These are phyloP conservation scores for Diloba caeruleocephala DNA, from an alignment of 2,888 invertebrate species.

Conservation along the genomic window DNA sequence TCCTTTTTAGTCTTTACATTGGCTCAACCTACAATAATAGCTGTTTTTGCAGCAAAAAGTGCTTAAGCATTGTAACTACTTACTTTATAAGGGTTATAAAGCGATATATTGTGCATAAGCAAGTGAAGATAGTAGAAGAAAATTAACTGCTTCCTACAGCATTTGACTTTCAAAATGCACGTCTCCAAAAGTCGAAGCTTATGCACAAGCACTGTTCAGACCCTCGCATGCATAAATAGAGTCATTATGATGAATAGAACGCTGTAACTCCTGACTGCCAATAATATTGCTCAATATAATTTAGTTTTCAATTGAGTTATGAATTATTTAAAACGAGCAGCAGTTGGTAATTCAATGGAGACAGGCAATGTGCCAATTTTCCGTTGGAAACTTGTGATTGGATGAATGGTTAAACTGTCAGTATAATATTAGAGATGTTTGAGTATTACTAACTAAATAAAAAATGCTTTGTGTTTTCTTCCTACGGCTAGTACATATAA, in stretches of 20 bases:
- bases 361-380: slow-evolving; percentile 37
- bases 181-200: slow-evolving; percentile 6
- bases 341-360: slow-evolving; percentile 22
- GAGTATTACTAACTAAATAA: not conserved
- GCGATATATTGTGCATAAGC: not conserved
- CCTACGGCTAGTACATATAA: too few relatives aligned
- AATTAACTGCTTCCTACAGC: slow-evolving; percentile 7
- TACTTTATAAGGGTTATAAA: not conserved
- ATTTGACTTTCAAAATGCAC: slow-evolving; percentile 15
- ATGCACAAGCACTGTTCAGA: slow-evolving; percentile 29
- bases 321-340: slow-evolving; percentile 44
- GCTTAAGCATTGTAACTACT: not conserved
- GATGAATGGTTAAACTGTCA: slow-evolving; percentile 27
- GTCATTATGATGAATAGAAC: slow-evolving; percentile 29
- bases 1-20: not conserved
- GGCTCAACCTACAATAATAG: not conserved
- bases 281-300: slow-evolving; percentile 34
- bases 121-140: not conserved
- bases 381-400: slow-evolving; percentile 15
- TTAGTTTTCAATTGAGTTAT: slow-evolving; percentile 42
- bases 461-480: not conserved
- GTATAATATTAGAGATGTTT: slow-evolving; percentile 11
- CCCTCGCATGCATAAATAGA: slow-evolving; percentile 22
- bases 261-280: slow-evolving; percentile 14
- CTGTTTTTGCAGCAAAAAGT: not conserved